A percentile compares a stretch with the other conserved stretches of the same genome.
Conservation (phyloP, 2,113 vertebrate species). For the Sylvia atricapilla region DNA sequence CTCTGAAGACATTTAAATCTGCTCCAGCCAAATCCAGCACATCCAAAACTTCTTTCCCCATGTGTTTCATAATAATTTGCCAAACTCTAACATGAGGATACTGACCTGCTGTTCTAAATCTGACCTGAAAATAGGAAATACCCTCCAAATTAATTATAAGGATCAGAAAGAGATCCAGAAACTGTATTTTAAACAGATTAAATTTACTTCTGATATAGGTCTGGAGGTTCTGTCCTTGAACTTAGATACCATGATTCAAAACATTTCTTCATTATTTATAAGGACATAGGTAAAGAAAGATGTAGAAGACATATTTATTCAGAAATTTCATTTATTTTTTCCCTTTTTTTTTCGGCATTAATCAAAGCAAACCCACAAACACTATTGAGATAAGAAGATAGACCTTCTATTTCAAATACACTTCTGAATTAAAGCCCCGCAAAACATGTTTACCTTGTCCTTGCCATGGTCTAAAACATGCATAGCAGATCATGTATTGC, state of each 20-base stretch:
- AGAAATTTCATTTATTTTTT: neutral
- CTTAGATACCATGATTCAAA: neutral
- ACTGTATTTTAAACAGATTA: neutral
- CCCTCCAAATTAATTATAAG: neutral
- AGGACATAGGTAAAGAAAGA: neutral
- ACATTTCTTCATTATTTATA: neutral
- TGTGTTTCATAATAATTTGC: neutral
- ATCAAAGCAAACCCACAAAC: neutral
- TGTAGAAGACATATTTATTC: neutral
- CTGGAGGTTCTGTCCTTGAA: neutral
- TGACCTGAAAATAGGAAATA: neutral
- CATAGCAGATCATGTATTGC: fast-evolving
- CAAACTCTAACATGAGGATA: neutral
- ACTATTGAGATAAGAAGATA: neutral
- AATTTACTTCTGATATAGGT: neutral
- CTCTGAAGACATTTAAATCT: neutral
- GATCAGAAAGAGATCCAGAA: neutral
- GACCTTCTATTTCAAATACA: neutral
- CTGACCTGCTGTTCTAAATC: neutral
- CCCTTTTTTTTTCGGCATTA: neutral
- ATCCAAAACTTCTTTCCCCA: neutral
- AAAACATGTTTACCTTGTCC: neutral
- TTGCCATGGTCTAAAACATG: neutral
- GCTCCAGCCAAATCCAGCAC: neutral
- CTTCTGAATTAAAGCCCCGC: neutral